Evolutionary conservation across 2,888 invertebrate species (phyloP).

Genomic region (Sphecodes monilicornis): DNA sequence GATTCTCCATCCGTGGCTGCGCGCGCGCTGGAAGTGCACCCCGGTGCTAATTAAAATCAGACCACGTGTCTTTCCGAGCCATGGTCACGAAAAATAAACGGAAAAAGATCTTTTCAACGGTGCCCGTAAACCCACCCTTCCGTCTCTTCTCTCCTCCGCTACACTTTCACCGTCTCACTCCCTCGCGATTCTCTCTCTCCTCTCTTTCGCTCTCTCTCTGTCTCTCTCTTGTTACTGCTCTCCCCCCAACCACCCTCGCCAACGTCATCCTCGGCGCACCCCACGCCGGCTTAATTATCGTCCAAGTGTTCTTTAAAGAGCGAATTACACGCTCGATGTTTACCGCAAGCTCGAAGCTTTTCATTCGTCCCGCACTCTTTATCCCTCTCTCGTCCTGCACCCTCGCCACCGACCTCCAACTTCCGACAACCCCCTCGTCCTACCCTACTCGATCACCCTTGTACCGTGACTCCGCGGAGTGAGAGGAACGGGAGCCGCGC

Average conservation of each 20-base stretch:
- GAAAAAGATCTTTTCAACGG: conserved; percentile 80
- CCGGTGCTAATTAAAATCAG: conserved; percentile 80
- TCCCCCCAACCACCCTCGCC: background rate
- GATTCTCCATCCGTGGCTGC: conserved; percentile 72
- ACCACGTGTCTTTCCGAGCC: conserved; percentile 81
- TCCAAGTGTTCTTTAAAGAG: conserved; percentile 84
- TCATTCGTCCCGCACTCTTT: conserved; percentile 72
- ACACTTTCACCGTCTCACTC: conserved; percentile 7
- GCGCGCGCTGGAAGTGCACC: conserved; percentile 67
- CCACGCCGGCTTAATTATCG: conserved; percentile 80
- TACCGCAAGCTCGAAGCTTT: conserved; percentile 80
- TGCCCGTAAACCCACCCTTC: conserved; percentile 45
- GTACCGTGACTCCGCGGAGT: conserved; percentile 2
- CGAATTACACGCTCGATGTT: conserved; percentile 84
- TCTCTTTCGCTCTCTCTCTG: background rate
- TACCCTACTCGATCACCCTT: conserved; percentile 31
- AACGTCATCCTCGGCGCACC: conserved; percentile 47
- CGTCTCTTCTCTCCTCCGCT: conserved; percentile 36
- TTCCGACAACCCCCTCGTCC: conserved; percentile 6
- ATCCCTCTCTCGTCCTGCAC: conserved; percentile 52
- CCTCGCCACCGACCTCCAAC: conserved; percentile 15
- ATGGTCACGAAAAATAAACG: conserved; percentile 79
- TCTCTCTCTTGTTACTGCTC: conserved; percentile 10
- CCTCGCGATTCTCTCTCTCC: background rate
- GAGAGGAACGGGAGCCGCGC: conserved; percentile 57